phyloP scores from a whole-genome alignment of 2,888 invertebrate genomes.

The Oegoconia quadripuncta region DNA sequence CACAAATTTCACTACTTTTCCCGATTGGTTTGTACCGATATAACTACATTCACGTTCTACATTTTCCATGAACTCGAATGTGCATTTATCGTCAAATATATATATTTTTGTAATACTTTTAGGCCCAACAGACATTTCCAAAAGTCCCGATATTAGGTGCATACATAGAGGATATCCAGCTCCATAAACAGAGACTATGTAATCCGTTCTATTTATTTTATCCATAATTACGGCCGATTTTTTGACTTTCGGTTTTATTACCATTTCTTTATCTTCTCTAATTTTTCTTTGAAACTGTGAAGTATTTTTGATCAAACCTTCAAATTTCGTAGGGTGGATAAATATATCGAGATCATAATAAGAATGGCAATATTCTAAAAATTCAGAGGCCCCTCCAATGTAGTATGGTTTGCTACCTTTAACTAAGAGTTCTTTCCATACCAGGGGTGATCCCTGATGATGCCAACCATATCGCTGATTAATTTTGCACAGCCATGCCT shows the following conservation, averaged over 20 bases:
- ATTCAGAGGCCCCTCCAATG: slow-evolving; percentile 79
- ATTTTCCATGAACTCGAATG: slow-evolving; percentile 41
- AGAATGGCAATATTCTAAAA: slow-evolving; percentile 80
- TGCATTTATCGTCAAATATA: slow-evolving; percentile 46
- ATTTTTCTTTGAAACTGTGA: slow-evolving; percentile 45
- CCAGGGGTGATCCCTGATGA: slow-evolving; percentile 72
- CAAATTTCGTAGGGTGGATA: slow-evolving; percentile 43
- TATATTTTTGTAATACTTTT: slow-evolving; percentile 52
- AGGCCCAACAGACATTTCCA: slow-evolving; percentile 38
- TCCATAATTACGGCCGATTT: slow-evolving; percentile 12
- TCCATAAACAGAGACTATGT: slow-evolving; percentile 54
- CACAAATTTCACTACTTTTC: slow-evolving; percentile 55
- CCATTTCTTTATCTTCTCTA: slow-evolving; percentile 20
- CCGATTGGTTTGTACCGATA: slow-evolving; percentile 38
- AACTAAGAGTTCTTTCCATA: slow-evolving; percentile 81
- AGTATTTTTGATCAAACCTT: slow-evolving; percentile 41
- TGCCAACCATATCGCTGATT: slow-evolving; percentile 78
- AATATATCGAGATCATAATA: slow-evolving; percentile 74
- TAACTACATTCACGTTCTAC: slow-evolving; percentile 57
- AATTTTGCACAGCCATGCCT: slow-evolving; percentile 71
- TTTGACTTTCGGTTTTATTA: not conserved
- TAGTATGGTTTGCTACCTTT: slow-evolving; percentile 75
- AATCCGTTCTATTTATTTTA: slow-evolving; percentile 25
- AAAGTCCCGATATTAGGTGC: slow-evolving; percentile 53
- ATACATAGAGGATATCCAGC: slow-evolving; percentile 47